Evolutionary conservation across 2,888 invertebrate genomes (phyloP).

Genomic region (Ophioninae sp.): DNA sequence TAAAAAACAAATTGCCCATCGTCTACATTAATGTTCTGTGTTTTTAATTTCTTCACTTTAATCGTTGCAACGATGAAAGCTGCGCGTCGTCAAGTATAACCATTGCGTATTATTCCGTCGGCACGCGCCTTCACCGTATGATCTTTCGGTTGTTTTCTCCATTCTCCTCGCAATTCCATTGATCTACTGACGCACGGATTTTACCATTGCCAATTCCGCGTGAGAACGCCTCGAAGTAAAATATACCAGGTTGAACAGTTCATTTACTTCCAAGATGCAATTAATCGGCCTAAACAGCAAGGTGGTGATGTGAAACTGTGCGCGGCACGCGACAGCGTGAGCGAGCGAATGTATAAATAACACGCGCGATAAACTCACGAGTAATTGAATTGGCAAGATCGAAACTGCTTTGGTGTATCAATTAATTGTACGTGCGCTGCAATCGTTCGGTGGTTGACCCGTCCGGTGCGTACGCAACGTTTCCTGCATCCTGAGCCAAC

Average conservation of each 20-base stretch:
- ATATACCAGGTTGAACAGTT: background rate
- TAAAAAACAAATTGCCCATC: too few relatives aligned
- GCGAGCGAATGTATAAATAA: slow-evolving; percentile 29
- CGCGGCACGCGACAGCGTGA: slow-evolving; percentile 43
- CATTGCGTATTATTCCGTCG: slow-evolving; percentile 55
- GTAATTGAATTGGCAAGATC: slow-evolving; percentile 57
- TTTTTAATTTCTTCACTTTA: too few relatives aligned
- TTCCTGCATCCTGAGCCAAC: slow-evolving; percentile 18
- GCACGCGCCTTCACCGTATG: slow-evolving; percentile 44
- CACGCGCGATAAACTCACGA: slow-evolving; percentile 44
- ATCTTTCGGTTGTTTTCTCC: slow-evolving; percentile 33
- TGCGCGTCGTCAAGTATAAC: background rate
- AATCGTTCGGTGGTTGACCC: slow-evolving; percentile 48
- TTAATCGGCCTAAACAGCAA: slow-evolving; percentile 53
- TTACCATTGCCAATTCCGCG: slow-evolving; percentile 25
- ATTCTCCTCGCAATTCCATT: slow-evolving; percentile 15
- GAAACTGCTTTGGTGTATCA: slow-evolving; percentile 39
- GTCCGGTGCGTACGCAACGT: background rate
- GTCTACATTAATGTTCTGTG: too few relatives aligned
- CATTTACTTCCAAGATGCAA: slow-evolving; percentile 32
- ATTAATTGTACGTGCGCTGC: slow-evolving; percentile 56
- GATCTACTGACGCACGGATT: slow-evolving; percentile 13
- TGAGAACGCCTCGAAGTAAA: slow-evolving; percentile 26
- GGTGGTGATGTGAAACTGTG: slow-evolving; percentile 23
- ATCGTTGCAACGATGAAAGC: too few relatives aligned